These are phyloP conservation scores for Sebastes wilsoni DNA, from an alignment of 2,797 vertebrate genomes.

Conservation along the genomic window DNA sequence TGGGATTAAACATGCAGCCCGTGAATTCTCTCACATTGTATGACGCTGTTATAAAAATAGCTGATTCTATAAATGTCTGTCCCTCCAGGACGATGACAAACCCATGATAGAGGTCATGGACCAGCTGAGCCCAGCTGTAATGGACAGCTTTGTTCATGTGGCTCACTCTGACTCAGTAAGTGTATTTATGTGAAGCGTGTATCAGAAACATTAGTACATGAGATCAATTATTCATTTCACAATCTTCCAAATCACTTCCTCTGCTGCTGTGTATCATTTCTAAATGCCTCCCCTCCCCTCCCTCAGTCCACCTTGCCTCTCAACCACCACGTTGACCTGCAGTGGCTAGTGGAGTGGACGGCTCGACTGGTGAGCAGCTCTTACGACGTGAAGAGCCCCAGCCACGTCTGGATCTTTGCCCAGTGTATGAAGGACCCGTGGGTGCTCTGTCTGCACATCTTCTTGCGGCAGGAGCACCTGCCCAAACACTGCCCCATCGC, in stretches of 20 bases:
- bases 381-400: constrained; percentile 98
- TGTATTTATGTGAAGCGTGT: constrained; percentile 18
- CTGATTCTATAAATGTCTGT: constrained; percentile 52
- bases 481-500: constrained; percentile 96
- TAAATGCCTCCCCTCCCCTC: constrained; percentile 35
- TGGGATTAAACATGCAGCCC: constrained; percentile 23
- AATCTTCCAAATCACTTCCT: not conserved
- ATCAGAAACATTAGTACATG: not conserved
- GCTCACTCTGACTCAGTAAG: constrained; percentile 96
- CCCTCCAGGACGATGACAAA: constrained; percentile 93
- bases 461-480: constrained; percentile 95
- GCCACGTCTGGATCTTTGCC: constrained; percentile 98
- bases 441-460: constrained; percentile 98
- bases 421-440: constrained; percentile 97
- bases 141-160: constrained; percentile 97
- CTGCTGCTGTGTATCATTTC: constrained; percentile 42
- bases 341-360: constrained; percentile 98
- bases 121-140: constrained; percentile 94
- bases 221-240: not conserved
- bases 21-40: constrained; percentile 38
- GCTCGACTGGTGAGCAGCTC: constrained; percentile 95
- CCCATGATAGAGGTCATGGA: constrained; percentile 99
- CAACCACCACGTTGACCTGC: constrained; percentile 94
- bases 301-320: constrained; percentile 88
- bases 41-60: constrained; percentile 60